Percentiles rank a stretch among this genome's conserved stretches.
These are phyloP conservation scores for Agrochola circellaris DNA, from an alignment of 2,888 invertebrate species.

Conservation along the genomic window DNA sequence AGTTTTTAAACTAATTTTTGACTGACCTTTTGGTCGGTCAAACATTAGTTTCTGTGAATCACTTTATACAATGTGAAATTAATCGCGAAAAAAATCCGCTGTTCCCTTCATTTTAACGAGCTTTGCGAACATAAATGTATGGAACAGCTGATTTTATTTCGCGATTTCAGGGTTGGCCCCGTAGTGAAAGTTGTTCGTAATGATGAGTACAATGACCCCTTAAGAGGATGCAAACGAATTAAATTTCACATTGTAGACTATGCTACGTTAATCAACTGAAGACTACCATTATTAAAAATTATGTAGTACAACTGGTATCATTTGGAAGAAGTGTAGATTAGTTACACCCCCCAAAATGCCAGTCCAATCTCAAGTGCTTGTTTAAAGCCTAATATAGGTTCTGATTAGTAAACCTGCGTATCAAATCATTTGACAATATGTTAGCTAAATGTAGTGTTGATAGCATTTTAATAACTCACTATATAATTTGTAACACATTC, in stretches of 20 bases:
- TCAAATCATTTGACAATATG: not conserved
- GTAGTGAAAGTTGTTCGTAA: too few species aligned
- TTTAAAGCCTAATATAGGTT: not conserved
- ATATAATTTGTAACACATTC: not conserved
- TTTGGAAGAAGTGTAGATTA: not conserved
- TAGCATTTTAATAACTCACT: not conserved
- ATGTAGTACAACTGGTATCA: not conserved
- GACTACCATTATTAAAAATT: not conserved
- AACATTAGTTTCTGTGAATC: constrained; percentile 2
- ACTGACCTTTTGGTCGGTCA: too few species aligned
- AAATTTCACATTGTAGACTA: too few species aligned
- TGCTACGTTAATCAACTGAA: not conserved
- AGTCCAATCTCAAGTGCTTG: not conserved
- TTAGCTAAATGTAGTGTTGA: not conserved
- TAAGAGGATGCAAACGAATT: too few species aligned
- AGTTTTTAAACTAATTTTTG: too few species aligned
- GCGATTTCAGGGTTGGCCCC: too few species aligned
- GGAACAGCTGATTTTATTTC: too few species aligned
- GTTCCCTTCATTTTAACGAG: too few species aligned
- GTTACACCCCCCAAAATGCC: not conserved
- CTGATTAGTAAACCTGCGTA: not conserved
- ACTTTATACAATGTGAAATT: too few species aligned
- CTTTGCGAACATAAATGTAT: too few species aligned
- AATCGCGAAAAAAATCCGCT: too few species aligned
- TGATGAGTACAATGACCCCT: too few species aligned